Evolutionary conservation across 2,113 vertebrate genomes (phyloP).

Genomic region (Neodon shergylaensis): DNA sequence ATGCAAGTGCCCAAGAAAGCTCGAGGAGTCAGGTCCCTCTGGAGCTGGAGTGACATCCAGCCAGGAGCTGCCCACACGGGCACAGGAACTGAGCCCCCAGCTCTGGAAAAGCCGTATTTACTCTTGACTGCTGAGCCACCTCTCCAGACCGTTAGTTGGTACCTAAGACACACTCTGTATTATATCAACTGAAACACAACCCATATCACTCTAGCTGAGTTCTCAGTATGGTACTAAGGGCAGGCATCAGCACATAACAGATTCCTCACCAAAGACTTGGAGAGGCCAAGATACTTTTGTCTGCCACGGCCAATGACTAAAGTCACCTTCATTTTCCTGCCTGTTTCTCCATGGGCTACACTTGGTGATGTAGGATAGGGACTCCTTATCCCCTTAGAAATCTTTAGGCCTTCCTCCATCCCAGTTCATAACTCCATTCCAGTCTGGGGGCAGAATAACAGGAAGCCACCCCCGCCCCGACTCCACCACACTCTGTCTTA

Average conservation of each 20-base stretch:
- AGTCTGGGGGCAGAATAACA: background rate
- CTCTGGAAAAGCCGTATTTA: no score
- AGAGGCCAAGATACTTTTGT: background rate
- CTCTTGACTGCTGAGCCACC: background rate
- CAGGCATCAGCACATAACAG: background rate
- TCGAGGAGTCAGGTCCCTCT: background rate
- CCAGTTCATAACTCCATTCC: background rate
- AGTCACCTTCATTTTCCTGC: background rate
- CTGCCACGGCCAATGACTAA: background rate
- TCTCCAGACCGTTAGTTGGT: no score
- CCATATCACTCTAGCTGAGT: background rate
- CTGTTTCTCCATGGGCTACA: background rate
- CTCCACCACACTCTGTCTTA: background rate
- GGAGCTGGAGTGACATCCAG: background rate
- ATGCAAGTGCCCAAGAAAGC: background rate
- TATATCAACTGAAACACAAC: background rate
- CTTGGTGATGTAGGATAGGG: no score
- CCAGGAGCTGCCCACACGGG: background rate
- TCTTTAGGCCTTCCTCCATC: background rate
- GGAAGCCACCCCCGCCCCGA: background rate
- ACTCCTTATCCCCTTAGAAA: background rate
- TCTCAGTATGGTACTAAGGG: background rate
- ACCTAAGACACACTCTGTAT: background rate
- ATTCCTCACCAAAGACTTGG: background rate
- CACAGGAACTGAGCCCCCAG: background rate